Evolutionary conservation across 2,113 vertebrate species (phyloP).

Genomic region (Syngnathus typhle): DNA sequence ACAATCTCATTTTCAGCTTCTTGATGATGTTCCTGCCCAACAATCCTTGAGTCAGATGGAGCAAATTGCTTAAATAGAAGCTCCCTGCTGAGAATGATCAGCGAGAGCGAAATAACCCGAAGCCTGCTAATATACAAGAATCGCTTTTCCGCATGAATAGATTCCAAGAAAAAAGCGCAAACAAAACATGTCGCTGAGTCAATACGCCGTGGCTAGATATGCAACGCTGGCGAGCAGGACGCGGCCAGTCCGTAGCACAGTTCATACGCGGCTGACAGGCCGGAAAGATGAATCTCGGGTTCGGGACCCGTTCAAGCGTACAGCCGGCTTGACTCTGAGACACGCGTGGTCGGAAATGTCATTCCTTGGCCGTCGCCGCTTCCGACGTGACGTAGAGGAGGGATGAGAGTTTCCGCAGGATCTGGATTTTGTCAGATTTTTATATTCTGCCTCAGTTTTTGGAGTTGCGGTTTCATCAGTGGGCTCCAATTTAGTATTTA

Average conservation of each 20-base stretch:
- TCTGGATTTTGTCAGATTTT: no score
- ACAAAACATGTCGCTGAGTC: constrained; percentile 58
- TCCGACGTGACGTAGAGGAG: constrained; percentile 55
- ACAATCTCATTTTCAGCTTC: no score
- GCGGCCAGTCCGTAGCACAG: neutral
- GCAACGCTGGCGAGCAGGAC: no score
- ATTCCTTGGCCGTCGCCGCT: constrained; percentile 44
- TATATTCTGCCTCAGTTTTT: constrained; percentile 19
- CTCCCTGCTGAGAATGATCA: neutral
- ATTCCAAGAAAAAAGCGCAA: constrained; percentile 50
- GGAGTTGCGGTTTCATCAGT: constrained; percentile 43
- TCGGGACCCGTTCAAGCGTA: constrained; percentile 42
- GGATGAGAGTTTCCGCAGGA: constrained; percentile 3
- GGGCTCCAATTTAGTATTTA: no score
- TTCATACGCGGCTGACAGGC: constrained; percentile 35
- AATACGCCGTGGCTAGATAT: constrained; percentile 54
- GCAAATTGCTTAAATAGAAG: no score
- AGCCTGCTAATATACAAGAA: neutral
- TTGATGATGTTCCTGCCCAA: no score
- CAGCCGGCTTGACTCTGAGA: constrained; percentile 33
- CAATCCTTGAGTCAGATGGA: no score
- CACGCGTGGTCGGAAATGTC: constrained; percentile 48
- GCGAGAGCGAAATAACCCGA: neutral
- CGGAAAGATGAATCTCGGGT: constrained; percentile 57
- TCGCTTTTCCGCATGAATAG: constrained; percentile 62